A percentile compares a stretch with the other conserved stretches of the same genome.
Evolutionary conservation across 2,888 invertebrate genomes (phyloP).

Genomic region (Monoplex corrugatus): DNA sequence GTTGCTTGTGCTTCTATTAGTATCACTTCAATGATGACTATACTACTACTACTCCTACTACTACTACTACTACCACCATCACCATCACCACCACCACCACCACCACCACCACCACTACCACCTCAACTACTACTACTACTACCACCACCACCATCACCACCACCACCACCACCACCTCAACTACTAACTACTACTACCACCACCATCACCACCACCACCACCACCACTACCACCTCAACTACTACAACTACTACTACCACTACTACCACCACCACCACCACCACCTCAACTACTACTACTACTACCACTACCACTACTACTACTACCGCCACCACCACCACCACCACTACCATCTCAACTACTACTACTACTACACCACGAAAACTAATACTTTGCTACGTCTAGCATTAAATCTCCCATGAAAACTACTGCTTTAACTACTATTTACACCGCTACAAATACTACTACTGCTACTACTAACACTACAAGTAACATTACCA

Average conservation of each 20-base stretch:
- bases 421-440: background rate
- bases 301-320: constrained; percentile 32
- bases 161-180: too few species aligned
- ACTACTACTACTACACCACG: constrained; percentile 26
- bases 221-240: constrained; percentile 14
- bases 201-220: background rate
- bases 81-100: too few species aligned
- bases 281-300: constrained; percentile 38
- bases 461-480: background rate
- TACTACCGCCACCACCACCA: constrained; percentile 30
- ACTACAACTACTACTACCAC: constrained; percentile 42
- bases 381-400: too few species aligned
- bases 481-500: background rate
- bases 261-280: constrained; percentile 38
- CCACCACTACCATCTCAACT: constrained; percentile 34
- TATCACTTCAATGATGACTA: too few species aligned
- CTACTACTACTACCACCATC: too few species aligned
- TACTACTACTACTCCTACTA: too few species aligned
- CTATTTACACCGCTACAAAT: background rate
- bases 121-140: too few species aligned
- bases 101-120: too few species aligned
- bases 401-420: too few species aligned
- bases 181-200: too few species aligned
- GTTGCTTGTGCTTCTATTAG: too few species aligned
- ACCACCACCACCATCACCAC: too few species aligned